Percentiles rank a stretch among this genome's conserved stretches.
phyloP scores from a whole-genome alignment of 2,113 vertebrate species.

The Pluvianellus socialis region DNA sequence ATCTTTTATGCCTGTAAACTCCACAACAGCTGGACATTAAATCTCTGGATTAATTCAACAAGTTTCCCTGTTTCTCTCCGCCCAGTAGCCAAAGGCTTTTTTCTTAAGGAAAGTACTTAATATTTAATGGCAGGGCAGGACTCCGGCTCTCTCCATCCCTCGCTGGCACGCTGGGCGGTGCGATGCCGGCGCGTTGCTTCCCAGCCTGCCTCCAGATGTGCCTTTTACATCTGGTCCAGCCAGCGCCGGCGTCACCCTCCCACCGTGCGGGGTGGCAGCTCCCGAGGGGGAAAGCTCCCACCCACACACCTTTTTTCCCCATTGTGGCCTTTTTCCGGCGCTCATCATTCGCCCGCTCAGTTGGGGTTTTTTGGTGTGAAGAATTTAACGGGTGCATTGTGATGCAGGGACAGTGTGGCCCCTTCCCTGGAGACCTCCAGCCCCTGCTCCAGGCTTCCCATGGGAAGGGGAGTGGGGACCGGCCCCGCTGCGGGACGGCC shows the following conservation, averaged over 20 bases:
- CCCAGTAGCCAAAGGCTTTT: neutral
- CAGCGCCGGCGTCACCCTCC: neutral
- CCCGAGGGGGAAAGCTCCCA: too few relatives aligned
- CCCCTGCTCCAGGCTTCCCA: too few relatives aligned
- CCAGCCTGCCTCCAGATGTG: neutral
- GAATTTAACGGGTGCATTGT: rapidly evolving
- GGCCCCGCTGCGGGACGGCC: too few relatives aligned
- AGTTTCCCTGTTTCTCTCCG: neutral
- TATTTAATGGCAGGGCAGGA: neutral
- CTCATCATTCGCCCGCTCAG: neutral
- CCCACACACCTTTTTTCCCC: too few relatives aligned
- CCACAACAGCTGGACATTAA: conserved; percentile 28
- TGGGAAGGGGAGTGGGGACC: too few relatives aligned
- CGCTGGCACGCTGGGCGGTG: neutral
- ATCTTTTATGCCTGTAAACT: conserved; percentile 18
- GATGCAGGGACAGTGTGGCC: rapidly evolving
- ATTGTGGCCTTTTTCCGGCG: neutral
- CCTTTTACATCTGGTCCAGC: neutral
- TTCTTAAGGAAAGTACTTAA: neutral
- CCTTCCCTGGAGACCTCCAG: too few relatives aligned
- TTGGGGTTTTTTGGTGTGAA: rapidly evolving
- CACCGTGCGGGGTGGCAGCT: rapidly evolving
- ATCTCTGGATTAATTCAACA: conserved; percentile 37
- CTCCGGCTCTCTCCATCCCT: neutral
- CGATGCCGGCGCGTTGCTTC: rapidly evolving